Evolutionary conservation across 2,113 vertebrate genomes (phyloP).

Genomic region (Callocephalon fimbriatum): DNA sequence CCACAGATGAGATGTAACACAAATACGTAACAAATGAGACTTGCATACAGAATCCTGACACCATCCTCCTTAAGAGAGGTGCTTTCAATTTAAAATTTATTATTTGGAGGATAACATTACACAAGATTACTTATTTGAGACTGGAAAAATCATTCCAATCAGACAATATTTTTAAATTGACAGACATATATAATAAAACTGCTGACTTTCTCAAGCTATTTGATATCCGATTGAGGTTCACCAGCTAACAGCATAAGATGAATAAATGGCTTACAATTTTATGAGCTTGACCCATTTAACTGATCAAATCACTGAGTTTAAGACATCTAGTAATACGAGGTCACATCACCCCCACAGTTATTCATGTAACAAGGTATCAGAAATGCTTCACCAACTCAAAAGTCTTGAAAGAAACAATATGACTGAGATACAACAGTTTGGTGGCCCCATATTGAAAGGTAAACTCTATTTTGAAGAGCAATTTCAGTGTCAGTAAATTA

Average conservation of each 20-base stretch:
- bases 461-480: conserved; percentile 30
- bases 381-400: conserved; percentile 52
- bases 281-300: conserved; percentile 55
- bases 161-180: conserved; percentile 12
- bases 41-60: neutral
- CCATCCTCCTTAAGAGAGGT: neutral
- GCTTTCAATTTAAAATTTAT: neutral
- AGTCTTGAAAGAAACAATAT: neutral
- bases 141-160: neutral
- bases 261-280: conserved; percentile 58
- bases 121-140: neutral
- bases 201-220: neutral
- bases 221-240: conserved; percentile 30
- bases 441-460: conserved; percentile 7
- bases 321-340: conserved; percentile 43
- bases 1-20: neutral
- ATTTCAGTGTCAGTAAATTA: conserved; percentile 21
- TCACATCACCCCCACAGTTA: conserved; percentile 51
- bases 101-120: neutral
- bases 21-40: neutral
- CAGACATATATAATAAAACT: conserved; percentile 20
- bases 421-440: conserved; percentile 30
- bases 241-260: conserved; percentile 47
- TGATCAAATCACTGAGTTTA: conserved; percentile 45
- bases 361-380: conserved; percentile 60